phyloP scores from a whole-genome alignment of 2,797 vertebrate species.

The Spinus pinus region DNA sequence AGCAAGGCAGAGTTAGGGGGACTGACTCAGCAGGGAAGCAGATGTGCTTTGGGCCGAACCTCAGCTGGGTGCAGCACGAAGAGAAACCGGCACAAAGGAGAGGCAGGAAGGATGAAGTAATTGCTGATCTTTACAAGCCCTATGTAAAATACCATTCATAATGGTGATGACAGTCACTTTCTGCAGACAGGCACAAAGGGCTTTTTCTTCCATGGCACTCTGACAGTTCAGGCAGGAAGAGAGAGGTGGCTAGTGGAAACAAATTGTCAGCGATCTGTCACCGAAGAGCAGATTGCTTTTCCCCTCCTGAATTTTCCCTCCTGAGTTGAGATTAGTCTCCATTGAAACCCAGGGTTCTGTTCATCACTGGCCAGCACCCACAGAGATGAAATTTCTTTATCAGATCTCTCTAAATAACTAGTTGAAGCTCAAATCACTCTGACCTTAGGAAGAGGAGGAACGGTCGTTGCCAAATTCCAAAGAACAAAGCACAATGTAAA shows the following conservation, averaged over 20 bases:
- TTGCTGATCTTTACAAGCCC: conserved; percentile 41
- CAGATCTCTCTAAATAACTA: conserved; percentile 41
- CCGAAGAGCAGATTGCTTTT: conserved; percentile 25
- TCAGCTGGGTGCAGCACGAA: neutral
- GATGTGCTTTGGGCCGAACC: neutral
- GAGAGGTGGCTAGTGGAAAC: conserved; percentile 52
- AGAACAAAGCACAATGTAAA: conserved; percentile 1
- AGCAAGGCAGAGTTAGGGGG: neutral
- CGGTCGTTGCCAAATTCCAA: neutral
- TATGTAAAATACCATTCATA: conserved; percentile 65
- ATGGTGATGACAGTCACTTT: conserved; percentile 49
- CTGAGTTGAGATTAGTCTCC: conserved; percentile 40
- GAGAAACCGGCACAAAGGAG: neutral
- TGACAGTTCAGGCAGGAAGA: conserved; percentile 60
- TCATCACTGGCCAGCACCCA: conserved; percentile 19
- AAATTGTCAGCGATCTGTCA: conserved; percentile 61
- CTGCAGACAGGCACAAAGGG: conserved; percentile 45
- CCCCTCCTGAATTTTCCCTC: conserved; percentile 21
- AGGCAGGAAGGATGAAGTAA: conserved; percentile 64
- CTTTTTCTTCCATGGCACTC: conserved; percentile 50
- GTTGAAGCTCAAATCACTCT: conserved; percentile 37
- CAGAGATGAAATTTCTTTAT: conserved; percentile 56
- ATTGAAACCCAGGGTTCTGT: conserved; percentile 20
- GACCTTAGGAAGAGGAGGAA: conserved; percentile 1
- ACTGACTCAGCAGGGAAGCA: neutral